phyloP scores from a whole-genome alignment of 2,888 invertebrate genomes.

The Spodoptera exigua region DNA sequence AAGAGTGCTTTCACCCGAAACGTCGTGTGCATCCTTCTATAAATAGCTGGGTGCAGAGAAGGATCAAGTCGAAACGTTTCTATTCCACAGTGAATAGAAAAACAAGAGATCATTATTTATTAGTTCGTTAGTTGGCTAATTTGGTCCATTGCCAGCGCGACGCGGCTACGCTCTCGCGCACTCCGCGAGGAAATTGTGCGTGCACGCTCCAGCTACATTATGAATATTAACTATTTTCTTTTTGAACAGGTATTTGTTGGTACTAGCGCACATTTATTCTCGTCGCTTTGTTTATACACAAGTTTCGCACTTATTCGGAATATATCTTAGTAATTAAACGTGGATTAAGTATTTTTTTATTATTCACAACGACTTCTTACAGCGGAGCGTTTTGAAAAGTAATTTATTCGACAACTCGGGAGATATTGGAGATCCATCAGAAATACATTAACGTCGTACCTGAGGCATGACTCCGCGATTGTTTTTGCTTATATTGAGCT shows the following conservation, averaged over 20 bases:
- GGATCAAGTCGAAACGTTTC: conserved; percentile 85
- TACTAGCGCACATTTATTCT: conserved; percentile 31
- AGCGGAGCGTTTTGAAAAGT: conserved; percentile 59
- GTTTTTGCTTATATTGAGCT: conserved; percentile 66
- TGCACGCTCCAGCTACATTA: conserved; percentile 67
- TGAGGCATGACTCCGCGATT: conserved; percentile 70
- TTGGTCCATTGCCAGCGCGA: conserved; percentile 86
- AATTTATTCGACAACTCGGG: conserved; percentile 78
- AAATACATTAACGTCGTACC: conserved; percentile 85
- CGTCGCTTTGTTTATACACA: conserved; percentile 42
- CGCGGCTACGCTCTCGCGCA: conserved; percentile 87
- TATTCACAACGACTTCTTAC: conserved; percentile 46
- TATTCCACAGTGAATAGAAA: conserved; percentile 87
- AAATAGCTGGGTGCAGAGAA: conserved; percentile 79
- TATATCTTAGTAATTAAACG: conserved; percentile 22
- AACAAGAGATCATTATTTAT: conserved; percentile 89
- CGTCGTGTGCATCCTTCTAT: conserved; percentile 85
- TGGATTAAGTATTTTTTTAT: conserved; percentile 32
- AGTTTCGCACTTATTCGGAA: conserved; percentile 20
- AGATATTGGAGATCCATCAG: conserved; percentile 86
- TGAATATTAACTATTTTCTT: conserved; percentile 75
- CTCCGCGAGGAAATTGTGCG: conserved; percentile 84
- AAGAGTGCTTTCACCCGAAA: conserved; percentile 88
- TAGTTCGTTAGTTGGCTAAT: conserved; percentile 89
- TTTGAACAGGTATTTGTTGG: conserved; percentile 51